Conservation (phyloP, 2,888 invertebrate genomes). For the Ophonus ardosiacus region DNA sequence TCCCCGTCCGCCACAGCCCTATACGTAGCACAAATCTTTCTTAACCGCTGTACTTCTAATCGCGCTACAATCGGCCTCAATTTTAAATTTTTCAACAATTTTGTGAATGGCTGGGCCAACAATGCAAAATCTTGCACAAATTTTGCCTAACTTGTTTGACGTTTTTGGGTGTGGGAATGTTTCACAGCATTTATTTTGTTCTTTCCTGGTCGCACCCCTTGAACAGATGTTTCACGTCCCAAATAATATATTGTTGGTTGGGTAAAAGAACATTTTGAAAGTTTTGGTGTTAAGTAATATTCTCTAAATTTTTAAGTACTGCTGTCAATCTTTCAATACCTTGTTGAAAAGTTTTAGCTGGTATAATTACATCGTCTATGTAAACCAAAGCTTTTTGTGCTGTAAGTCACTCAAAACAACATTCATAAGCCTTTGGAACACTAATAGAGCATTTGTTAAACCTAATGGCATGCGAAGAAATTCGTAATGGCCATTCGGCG, state of each 20-base stretch:
- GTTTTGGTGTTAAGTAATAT: neutral
- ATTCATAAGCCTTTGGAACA: slow-evolving; percentile 69
- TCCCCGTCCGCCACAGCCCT: no score
- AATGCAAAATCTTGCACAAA: slow-evolving; percentile 68
- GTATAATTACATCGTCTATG: slow-evolving; percentile 67
- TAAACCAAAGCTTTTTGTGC: slow-evolving; percentile 64
- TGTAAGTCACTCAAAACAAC: slow-evolving; percentile 58
- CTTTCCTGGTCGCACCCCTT: no score
- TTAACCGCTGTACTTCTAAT: no score
- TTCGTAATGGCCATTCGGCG: slow-evolving; percentile 71
- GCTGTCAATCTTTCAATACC: no score
- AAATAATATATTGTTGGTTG: no score
- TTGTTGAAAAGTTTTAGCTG: no score
- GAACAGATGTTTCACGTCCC: no score
- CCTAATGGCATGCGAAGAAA: slow-evolving; percentile 71
- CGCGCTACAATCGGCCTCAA: no score
- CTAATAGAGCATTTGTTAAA: slow-evolving; percentile 70
- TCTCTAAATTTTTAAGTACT: neutral
- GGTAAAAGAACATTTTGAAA: neutral
- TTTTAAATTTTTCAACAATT: no score
- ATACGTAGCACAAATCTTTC: no score
- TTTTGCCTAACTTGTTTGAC: slow-evolving; percentile 67
- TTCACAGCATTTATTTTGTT: no score
- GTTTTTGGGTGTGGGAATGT: neutral
- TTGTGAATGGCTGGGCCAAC: slow-evolving; percentile 66